Percentiles rank a stretch among this genome's conserved stretches.
phyloP scores from a whole-genome alignment of 2,797 vertebrate species.

The Sphenopsis melanotis region DNA sequence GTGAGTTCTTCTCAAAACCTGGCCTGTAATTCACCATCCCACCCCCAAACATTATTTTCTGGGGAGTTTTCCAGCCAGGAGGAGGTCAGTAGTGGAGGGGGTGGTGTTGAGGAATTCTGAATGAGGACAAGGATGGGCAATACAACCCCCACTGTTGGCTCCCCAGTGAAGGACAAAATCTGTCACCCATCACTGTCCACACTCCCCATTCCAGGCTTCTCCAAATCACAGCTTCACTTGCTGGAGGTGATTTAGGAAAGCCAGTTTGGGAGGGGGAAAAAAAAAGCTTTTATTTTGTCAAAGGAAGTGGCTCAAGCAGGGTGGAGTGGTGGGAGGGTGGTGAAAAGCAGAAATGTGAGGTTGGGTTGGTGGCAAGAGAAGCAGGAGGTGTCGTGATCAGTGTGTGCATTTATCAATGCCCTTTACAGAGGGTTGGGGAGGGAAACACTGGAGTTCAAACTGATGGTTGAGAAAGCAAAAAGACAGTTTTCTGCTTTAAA shows the following conservation, averaged over 20 bases:
- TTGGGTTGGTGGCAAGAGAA: not conserved
- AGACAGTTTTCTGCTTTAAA: not conserved
- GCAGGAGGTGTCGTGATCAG: not conserved
- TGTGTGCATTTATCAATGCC: fast-evolving
- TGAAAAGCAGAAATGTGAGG: not conserved
- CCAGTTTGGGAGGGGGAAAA: fast-evolving
- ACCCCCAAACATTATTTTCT: not conserved
- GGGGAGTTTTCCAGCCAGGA: not conserved
- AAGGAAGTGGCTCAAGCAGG: not conserved
- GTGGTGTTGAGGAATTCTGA: not conserved
- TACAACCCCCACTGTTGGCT: not conserved
- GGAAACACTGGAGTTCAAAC: not conserved
- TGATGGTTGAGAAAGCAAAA: not conserved
- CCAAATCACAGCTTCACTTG: not conserved
- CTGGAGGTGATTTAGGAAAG: not conserved
- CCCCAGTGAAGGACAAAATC: not conserved
- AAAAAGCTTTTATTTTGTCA: not conserved
- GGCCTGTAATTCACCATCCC: not conserved
- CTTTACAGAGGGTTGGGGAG: fast-evolving
- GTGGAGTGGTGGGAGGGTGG: fast-evolving
- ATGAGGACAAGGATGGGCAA: not conserved
- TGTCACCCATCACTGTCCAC: not conserved
- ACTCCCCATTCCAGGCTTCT: fast-evolving
- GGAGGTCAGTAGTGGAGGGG: fast-evolving
- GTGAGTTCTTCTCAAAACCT: not conserved